Evolutionary conservation across 2,113 vertebrate species (phyloP), one percentile per base, ranked within the genome.

Genomic region (Epinephelus lanceolatus): DNA sequence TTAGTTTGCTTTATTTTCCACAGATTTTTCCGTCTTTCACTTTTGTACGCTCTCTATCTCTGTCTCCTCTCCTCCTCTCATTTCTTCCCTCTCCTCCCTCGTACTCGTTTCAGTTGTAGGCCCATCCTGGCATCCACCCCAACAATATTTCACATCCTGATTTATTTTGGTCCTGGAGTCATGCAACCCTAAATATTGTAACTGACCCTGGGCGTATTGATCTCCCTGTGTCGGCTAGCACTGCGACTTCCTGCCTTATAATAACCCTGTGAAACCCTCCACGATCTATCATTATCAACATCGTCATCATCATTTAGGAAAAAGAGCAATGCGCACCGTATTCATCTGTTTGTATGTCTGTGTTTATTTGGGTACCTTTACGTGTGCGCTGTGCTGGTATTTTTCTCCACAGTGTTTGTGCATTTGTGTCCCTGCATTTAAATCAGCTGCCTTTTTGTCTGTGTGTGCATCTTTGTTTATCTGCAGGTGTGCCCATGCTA

Each of bases 131-230:
- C 84, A 90, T 86, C 86, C 62, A 85, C 65, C 57, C 68, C 78
- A 91, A 92, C 90, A 86, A 90, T 92, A 92, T 92, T 94, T 92
- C 92, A 92, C 85, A 89, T 93, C 92, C 90, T 94, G 94, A 94
- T 95, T 93, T 95, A 94, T 96, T 94, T 95, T 93, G 89, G 90
- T 74, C 94, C 93, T 83, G 93, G 94, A 96, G 93, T 94, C 93
- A 95, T 90, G 89, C 95, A 94, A 95, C 90, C 91, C 90, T 94
- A 95, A 94, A 92, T 95, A 94, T 95, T 96, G 95, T 94, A 96
- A 96, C 94, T 95, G 95, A 96, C 93, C 94, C 94, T 88, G 81
- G 86, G 91, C 52, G 74, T 93, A 96, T 96, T 94, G 95, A 96
- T 97, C 96, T 92, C 77, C 87, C 84, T 85, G 86, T 94, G 90